phyloP scores from a whole-genome alignment of 2,113 vertebrate genomes.

The Mobula hypostoma region DNA sequence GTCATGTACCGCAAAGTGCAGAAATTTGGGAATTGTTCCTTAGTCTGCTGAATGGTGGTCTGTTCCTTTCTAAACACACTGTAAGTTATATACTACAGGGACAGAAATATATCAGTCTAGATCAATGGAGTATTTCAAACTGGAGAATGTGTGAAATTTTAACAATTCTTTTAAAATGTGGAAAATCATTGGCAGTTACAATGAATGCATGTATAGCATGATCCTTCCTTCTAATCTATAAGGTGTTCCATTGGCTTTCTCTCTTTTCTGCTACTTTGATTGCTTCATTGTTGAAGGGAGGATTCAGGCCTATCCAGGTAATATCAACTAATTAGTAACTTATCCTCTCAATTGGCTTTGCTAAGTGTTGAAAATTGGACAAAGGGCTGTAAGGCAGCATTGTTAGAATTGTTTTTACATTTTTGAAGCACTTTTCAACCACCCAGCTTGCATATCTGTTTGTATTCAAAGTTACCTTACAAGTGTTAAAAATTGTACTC shows the following conservation, averaged over 20 bases:
- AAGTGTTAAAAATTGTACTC: neutral
- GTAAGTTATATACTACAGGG: neutral
- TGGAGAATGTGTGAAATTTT: neutral
- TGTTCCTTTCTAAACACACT: neutral
- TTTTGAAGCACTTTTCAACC: neutral
- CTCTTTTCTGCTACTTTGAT: conserved; percentile 82
- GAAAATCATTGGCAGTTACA: conserved; percentile 24
- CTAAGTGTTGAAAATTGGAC: neutral
- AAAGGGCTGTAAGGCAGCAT: neutral
- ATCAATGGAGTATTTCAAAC: neutral
- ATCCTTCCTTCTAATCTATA: conserved; percentile 63
- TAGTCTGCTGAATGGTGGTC: neutral
- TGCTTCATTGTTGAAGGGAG: conserved; percentile 94
- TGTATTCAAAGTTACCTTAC: neutral
- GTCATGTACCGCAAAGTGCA: neutral
- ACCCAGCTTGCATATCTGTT: neutral
- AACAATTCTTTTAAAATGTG: neutral
- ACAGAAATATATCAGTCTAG: neutral
- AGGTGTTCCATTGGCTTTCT: conserved; percentile 88
- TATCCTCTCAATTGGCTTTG: neutral
- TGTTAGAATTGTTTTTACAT: neutral
- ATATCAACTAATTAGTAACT: conserved; percentile 46
- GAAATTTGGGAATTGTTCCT: neutral
- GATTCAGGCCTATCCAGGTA: conserved; percentile 96
- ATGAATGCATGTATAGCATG: conserved; percentile 40